Conservation (phyloP, 2,888 invertebrate species). For the Scelioninae gen. 2 region DNA sequence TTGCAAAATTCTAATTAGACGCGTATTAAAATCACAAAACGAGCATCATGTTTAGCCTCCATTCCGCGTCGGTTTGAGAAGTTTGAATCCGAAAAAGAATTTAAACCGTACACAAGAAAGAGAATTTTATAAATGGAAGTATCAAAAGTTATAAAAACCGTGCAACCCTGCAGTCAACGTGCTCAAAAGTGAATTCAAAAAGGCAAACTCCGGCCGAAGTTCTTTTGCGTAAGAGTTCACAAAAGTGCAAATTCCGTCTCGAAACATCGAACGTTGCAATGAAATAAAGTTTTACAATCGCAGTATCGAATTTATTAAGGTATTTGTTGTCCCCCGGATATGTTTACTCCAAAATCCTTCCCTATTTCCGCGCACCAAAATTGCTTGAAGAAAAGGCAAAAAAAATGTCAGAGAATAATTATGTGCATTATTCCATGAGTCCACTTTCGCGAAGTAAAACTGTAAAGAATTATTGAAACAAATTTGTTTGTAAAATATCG, state of each 20-base stretch:
- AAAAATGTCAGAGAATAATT: too few relatives aligned
- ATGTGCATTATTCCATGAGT: too few relatives aligned
- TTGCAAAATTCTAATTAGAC: not conserved
- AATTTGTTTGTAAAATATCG: too few relatives aligned
- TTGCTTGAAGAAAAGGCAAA: too few relatives aligned
- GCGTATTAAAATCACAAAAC: not conserved
- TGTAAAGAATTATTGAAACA: too few relatives aligned
- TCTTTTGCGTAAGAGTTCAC: conserved; percentile 6
- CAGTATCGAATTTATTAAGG: not conserved
- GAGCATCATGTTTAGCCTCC: too few relatives aligned
- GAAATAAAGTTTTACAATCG: conserved; percentile 8
- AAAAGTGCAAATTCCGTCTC: not conserved
- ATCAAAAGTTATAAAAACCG: not conserved
- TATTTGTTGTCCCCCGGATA: not conserved
- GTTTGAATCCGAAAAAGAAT: not conserved
- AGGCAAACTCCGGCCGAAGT: not conserved
- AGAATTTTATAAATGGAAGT: conserved; percentile 1
- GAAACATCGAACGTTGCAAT: not conserved
- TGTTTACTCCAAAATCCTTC: too few relatives aligned
- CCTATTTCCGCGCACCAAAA: too few relatives aligned
- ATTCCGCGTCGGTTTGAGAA: not conserved
- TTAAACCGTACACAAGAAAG: not conserved
- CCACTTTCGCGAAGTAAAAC: too few relatives aligned
- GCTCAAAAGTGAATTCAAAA: conserved; percentile 12
- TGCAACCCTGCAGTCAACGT: not conserved